phyloP scores from a whole-genome alignment of 1,140 invertebrate genomes.

The Laupala kohalensis region DNA sequence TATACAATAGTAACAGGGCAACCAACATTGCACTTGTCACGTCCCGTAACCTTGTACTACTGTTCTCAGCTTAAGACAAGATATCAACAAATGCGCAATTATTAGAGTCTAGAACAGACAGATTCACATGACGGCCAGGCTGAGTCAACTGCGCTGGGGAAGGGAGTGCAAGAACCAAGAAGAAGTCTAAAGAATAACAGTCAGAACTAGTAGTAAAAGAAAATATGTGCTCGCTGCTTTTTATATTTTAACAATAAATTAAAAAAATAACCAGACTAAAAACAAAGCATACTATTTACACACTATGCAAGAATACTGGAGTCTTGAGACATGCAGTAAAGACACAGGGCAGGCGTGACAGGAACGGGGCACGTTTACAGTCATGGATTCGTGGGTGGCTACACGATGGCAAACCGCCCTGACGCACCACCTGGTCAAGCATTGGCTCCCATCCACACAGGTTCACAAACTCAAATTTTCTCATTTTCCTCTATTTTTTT shows the following conservation, averaged over 20 bases:
- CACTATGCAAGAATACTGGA: not conserved
- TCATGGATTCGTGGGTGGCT: not conserved
- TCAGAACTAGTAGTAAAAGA: not conserved
- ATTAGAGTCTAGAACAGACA: not conserved
- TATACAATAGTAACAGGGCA: slow-evolving; percentile 4
- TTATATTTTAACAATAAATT: not conserved
- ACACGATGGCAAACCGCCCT: not conserved
- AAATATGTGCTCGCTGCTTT: not conserved
- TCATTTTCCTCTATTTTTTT: too few species aligned
- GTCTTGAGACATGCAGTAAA: not conserved
- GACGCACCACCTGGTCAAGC: too few species aligned
- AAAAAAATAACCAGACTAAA: not conserved
- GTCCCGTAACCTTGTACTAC: not conserved
- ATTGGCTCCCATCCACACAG: too few species aligned
- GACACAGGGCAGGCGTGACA: not conserved
- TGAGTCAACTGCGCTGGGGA: not conserved
- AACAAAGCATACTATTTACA: not conserved
- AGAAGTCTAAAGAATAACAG: not conserved
- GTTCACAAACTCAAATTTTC: too few species aligned
- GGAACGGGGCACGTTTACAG: not conserved
- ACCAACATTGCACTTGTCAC: not conserved
- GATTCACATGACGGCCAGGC: not conserved
- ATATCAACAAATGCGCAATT: not conserved
- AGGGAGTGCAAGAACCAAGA: not conserved
- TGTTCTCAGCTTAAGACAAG: not conserved